These are phyloP conservation scores for Euplagia quadripunctaria DNA, from an alignment of 2,888 invertebrate species.

Conservation along the genomic window DNA sequence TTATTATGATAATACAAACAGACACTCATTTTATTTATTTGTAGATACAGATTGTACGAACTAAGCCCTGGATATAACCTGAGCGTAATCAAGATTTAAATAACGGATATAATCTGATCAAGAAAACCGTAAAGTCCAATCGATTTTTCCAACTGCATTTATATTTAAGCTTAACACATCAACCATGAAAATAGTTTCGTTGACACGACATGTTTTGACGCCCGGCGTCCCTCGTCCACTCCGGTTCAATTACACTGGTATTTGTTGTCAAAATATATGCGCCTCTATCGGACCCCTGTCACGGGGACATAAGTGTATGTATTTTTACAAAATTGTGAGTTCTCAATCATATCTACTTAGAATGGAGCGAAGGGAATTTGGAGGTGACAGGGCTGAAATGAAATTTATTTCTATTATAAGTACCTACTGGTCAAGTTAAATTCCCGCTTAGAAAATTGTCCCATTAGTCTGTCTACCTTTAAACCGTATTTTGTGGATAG, in stretches of 20 bases:
- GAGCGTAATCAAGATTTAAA: no score
- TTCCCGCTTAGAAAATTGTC: not conserved
- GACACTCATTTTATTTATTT: no score
- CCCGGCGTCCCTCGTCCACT: conserved; percentile 49
- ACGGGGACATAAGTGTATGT: conserved; percentile 37
- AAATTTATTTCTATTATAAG: not conserved
- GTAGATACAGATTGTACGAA: no score
- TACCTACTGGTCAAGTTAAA: not conserved
- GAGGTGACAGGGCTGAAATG: not conserved
- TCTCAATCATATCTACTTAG: conserved; percentile 7
- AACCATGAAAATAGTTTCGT: conserved; percentile 42
- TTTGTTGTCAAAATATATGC: conserved; percentile 80
- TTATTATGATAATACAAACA: no score
- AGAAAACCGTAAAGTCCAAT: not conserved
- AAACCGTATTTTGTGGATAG: no score
- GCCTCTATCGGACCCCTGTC: conserved; percentile 54
- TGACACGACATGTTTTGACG: conserved; percentile 37
- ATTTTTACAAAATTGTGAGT: conserved; percentile 39
- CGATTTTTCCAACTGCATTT: not conserved
- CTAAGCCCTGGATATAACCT: no score
- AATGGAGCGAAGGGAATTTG: not conserved
- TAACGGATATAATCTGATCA: no score
- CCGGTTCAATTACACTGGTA: conserved; percentile 70
- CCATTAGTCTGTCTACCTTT: no score
- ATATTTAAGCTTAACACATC: conserved; percentile 21